Base-by-base conservation (phyloP, 2,113 vertebrate genomes). In the Xiphophorus hellerii region DNA sequence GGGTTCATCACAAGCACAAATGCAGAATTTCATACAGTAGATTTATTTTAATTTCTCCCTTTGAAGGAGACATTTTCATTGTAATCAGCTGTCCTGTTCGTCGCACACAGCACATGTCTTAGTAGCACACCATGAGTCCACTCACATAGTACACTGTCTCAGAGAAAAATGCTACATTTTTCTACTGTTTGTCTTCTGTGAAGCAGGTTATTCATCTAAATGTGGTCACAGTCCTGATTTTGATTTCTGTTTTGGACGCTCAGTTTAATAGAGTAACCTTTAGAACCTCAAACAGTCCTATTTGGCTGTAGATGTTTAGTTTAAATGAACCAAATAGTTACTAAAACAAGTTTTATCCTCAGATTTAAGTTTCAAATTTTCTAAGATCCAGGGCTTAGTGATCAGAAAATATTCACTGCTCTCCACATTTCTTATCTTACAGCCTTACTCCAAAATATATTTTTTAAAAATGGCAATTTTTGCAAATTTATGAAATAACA, bases 131-230 rank as follows among this genome's bases (percentile, higher is more conserved):
- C 1, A 10, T 37, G 25, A 74, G 31, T 77, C 69, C 71, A 67
- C 29, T 72, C 68, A 72, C 66, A 73, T 10, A 67, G 70, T 64
- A 51, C 71, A 60, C 60, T 64, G 39, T 68, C 68, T 73, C 39
- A 42, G 70, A 86, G 80, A 84, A 87, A 82, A 89, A 81, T 80
- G 3, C 31, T 44, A 33, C 8, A 62, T 79, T 84, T 89, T 89
- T 88, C 77, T 83, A 66, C 72, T 74, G 62, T 80, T 73, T 87
- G 81, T 85, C 64, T 78, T 74, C 74, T 88, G 79, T 76, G 62
- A 88, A 90, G 87, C 71, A 73, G 35, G 78, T 84, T 77, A 81
- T 77, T 88, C 75, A 87, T 91, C 77, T 89, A 25, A 66, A 83
- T 85, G 80, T 88, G 81, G 63, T 79, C 84, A 83, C 77, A 75